Conservation (phyloP, 2,113 vertebrate species). For the Scytalopus superciliaris region DNA sequence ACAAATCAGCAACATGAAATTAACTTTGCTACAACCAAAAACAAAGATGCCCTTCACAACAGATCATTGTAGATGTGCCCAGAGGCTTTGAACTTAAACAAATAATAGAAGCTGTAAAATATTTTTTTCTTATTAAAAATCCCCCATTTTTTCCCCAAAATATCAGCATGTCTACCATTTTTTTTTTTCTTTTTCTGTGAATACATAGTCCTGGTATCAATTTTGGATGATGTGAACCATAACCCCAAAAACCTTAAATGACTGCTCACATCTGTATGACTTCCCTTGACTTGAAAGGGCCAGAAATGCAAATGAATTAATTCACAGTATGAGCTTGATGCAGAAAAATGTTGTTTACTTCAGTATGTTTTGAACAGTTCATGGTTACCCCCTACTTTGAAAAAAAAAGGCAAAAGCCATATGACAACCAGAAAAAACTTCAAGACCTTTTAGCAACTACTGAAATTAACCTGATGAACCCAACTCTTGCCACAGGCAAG, state of each 20-base stretch:
- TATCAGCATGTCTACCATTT: background rate
- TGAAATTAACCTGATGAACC: constrained; percentile 51
- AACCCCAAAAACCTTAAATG: background rate
- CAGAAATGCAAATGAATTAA: constrained; percentile 60
- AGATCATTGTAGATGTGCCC: background rate
- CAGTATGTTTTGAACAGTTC: constrained; percentile 36
- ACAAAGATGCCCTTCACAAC: constrained; percentile 30
- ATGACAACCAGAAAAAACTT: constrained; percentile 6
- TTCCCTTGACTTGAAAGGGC: constrained; percentile 27
- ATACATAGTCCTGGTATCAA: background rate
- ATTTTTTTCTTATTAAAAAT: background rate
- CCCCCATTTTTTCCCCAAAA: background rate
- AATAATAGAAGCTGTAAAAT: background rate
- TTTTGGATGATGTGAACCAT: constrained; percentile 7
- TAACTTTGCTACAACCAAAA: constrained; percentile 1
- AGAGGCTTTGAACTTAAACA: constrained; percentile 26
- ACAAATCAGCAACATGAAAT: constrained; percentile 40
- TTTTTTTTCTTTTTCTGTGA: background rate
- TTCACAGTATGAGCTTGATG: constrained; percentile 39
- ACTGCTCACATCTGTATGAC: constrained; percentile 7
- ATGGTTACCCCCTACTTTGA: constrained; percentile 2
- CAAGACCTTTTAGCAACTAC: constrained; percentile 16
- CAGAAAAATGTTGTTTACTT: constrained; percentile 52
- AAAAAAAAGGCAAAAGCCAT: background rate
- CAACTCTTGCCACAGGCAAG: constrained; percentile 31